Evolutionary conservation across 2,888 invertebrate species (phyloP), one percentile per base, ranked within the genome.

Genomic region (Leucophora obtusa): DNA sequence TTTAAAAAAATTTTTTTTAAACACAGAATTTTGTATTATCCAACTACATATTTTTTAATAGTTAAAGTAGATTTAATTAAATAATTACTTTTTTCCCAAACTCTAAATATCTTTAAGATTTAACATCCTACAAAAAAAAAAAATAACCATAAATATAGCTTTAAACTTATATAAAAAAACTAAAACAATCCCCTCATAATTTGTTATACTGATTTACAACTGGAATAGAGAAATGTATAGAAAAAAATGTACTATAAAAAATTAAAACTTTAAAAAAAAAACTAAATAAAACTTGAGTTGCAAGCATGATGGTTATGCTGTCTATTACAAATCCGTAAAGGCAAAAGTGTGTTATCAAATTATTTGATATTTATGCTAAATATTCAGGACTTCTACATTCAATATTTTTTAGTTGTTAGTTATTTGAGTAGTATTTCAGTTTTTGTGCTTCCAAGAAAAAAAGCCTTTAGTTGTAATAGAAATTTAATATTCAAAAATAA

Each of bases 151-250:
- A 54, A 60, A 33, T 66, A 33, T 56, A 53, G 28, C 51, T 66
- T 66, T 66, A 21, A 60, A 54, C 54, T 51, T 24, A 51, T 51
- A 38, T n/a, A 75, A 68, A 63, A 54, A 56, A 62, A 77, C 66
- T 54, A 60, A 65, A 54, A 71, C 53, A 69, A 58, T 56, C 35
- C 53, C 47, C 60, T 73, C 73, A 66, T 70, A 65, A 66, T 73
- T 66, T 59, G 47, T 73, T 65, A 43, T 66, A 60, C 65, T 73
- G 70, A 81, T 77, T 81, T 77, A 73, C 77, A 70, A 50, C 33
- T 68, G 59, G 50, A 56, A 66, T 66, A 60, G 6, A 21, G 47
- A 63, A 62, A 75, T n/a, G 11, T 58, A 63, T 47, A 35, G 70
- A 43, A 59, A 47, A 21, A 73, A 65, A 17, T 69, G 56, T 59